Evolutionary conservation across 2,797 vertebrate genomes (phyloP), one percentile per base, ranked within the genome.

Genomic region (Triplophysa yarkandensis): DNA sequence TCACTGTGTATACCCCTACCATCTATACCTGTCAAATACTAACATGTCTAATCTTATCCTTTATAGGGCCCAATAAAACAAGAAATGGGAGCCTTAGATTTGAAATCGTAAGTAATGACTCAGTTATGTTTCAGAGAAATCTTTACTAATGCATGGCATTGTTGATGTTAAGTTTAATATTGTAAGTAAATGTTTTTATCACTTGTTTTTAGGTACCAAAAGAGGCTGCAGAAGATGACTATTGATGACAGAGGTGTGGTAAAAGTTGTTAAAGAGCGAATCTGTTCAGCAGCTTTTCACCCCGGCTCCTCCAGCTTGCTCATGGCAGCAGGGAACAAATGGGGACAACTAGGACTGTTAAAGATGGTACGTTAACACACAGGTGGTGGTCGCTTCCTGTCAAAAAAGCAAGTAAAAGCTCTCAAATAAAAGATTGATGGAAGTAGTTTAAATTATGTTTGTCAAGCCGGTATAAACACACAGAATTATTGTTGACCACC

Each of bases 341-440:
- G 0, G 0, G 96, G 96, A 0, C 87, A 89, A 21, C 23, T 98
- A 5, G 95, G 94, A 54, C 90, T 98, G 44, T 98, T 95, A 94
- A 93, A 94, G 7, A 62, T 94, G 88, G 95, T 97, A 81, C 83
- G 67, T 27, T 36, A 30, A 27, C 21, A 57, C 36, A 16, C 65
- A 19, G 7, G 19, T 39, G 10, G 11, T 16, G 54, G 17, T 57
- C 16, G n/a, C 17, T 28, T 28, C 14, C 6, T 16, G 48, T 52
- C 10, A 50, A 21, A 54, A 27, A 10, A 52, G 21, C 25, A 13
- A 17, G 6, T 30, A 11, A 57, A 11, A 25, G 23, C n/a, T n/a
- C n/a, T n/a, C n/a, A n/a, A n/a, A n/a, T n/a, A n/a, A n/a, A n/a
- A 54, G 21, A 4, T 4, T 50, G 19, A 54, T 27, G 11, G 13